These are phyloP conservation scores for Pterocles gutturalis DNA, from an alignment of 2,113 vertebrate genomes.

Conservation along the genomic window DNA sequence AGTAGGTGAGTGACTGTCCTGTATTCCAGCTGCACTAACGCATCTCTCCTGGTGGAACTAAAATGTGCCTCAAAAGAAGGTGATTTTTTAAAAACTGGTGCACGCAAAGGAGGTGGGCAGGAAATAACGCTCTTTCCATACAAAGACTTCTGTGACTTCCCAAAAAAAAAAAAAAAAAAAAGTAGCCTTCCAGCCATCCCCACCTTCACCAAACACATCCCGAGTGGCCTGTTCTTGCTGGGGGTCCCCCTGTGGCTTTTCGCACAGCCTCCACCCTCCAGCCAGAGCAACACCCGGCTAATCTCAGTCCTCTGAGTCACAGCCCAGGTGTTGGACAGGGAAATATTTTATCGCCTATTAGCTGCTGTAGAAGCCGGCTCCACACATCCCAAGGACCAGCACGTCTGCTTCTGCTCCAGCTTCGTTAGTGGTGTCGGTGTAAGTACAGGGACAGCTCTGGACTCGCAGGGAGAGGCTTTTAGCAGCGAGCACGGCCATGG, in stretches of 20 bases:
- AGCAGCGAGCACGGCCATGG: background rate
- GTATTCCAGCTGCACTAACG: background rate
- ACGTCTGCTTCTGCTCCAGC: background rate
- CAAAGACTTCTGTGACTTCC: background rate
- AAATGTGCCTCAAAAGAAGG: background rate
- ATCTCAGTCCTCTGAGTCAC: background rate
- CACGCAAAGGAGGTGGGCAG: background rate
- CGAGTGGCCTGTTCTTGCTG: rapidly evolving
- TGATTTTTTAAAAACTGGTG: background rate
- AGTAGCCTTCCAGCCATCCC: background rate
- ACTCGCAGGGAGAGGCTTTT: background rate
- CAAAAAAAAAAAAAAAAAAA: background rate
- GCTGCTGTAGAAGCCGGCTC: rapidly evolving
- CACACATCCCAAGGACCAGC: background rate
- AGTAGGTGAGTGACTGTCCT: background rate
- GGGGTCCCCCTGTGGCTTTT: background rate
- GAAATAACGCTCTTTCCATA: background rate
- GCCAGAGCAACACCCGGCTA: background rate
- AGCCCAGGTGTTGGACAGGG: background rate
- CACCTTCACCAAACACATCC: background rate
- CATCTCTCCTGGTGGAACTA: background rate
- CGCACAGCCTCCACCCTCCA: background rate
- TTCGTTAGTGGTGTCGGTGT: background rate
- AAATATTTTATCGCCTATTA: background rate
- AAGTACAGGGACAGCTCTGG: background rate